Base-by-base conservation (phyloP, 2,888 invertebrate genomes). In the Lithodes maja region DNA sequence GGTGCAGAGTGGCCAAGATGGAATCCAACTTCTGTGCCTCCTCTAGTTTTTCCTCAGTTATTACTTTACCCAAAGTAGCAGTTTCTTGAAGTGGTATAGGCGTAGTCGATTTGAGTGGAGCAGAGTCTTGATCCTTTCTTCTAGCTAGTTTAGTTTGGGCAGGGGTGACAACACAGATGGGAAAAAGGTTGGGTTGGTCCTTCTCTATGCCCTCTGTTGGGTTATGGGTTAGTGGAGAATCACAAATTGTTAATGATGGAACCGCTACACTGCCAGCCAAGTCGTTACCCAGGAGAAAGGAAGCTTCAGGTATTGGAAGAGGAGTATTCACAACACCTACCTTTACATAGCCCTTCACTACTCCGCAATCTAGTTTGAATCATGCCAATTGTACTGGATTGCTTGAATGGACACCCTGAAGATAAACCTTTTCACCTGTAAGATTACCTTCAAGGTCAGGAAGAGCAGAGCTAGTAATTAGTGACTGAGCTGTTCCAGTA, bases 351-450 rank as follows among this genome's bases (percentile, higher is more conserved):
- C 54, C 83, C 3, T 74, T 83, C 2, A 83, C 54, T 12, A 74
- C n/a, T 3, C 17, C 71, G 74, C 71, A 83, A 17, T 83, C 54
- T 12, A 74, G 53, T 3, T 83, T 2, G 9, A 83, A 12, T 53
- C 53, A 50, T 53, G 83, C 83, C 17, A 83, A 61, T 53, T 50
- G 1, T n/a, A 83, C 17, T 5, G 74, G 54, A 17, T 12, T 49
- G 17, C n/a, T 2, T 3, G 2, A 3, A 9, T 71, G 49, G 3
- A 83, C 49, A 9, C n/a, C 71, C 15, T 83, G 49, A 9, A 83
- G 9, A 53, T 74, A 83, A 2, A 83, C 83, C 17, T 74, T 71
- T 71, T 74, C 83, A 9, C 71, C 83, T 5, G 83, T 83, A 17
- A 61, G 74, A 50, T n/a, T 52, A 5, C 17, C 68, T n/a, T 83